Evolutionary conservation across 2,888 invertebrate species (phyloP).

Genomic region (Agrochola litura): DNA sequence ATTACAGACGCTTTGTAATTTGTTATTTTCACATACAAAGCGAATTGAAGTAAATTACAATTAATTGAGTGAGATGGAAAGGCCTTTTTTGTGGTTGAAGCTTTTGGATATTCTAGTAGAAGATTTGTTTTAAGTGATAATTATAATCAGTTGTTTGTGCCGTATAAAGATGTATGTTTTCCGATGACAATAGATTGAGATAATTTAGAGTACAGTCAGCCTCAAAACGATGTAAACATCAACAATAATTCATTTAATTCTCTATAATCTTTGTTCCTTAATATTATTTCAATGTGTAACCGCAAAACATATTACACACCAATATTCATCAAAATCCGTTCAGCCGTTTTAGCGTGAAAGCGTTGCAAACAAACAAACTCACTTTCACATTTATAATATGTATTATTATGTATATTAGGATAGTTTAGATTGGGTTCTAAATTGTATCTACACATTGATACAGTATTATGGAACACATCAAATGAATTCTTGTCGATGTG

Average conservation of each 20-base stretch:
- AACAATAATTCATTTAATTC: not conserved
- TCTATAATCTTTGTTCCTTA: not conserved
- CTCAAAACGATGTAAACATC: not conserved
- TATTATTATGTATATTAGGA: no score
- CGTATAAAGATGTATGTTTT: no score
- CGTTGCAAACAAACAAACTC: no score
- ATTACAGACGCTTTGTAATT: slow-evolving; percentile 76
- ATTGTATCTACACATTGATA: not conserved
- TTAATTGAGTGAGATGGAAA: slow-evolving; percentile 64
- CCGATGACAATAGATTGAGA: no score
- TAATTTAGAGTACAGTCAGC: not conserved
- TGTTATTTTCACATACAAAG: slow-evolving; percentile 72
- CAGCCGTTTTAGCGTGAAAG: no score
- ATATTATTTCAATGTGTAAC: not conserved
- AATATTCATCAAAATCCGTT: no score
- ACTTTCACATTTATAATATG: no score
- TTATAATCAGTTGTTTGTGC: not conserved
- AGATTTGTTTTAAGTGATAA: not conserved
- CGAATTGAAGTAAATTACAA: slow-evolving; percentile 68
- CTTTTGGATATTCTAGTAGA: not conserved
- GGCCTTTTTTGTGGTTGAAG: slow-evolving; percentile 15
- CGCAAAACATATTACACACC: no score
- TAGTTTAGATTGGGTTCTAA: not conserved
- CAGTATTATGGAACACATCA: not conserved
- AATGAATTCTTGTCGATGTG: not conserved